A percentile compares a stretch with the other conserved stretches of the same genome.
These are phyloP conservation scores for Druon quercuslanigerum DNA, from an alignment of 1,140 invertebrate species.

Conservation along the genomic window DNA sequence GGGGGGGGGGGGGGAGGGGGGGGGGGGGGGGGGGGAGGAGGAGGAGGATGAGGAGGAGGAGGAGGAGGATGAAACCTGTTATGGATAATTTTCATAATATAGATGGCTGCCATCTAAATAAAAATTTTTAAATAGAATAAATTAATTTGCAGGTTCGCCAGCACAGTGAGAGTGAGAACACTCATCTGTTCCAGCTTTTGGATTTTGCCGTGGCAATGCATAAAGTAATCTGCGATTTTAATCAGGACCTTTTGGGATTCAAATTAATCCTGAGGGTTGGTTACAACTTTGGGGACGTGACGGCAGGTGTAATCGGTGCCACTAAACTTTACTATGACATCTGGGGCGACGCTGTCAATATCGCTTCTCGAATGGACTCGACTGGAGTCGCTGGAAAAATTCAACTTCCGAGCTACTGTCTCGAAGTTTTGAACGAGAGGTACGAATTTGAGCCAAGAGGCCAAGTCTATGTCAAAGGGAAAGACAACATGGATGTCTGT, in stretches of 20 bases:
- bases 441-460: slow-evolving; percentile 90
- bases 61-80: no score
- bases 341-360: slow-evolving; percentile 99
- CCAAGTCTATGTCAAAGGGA: slow-evolving; percentile 95
- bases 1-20: no score
- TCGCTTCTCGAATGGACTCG: slow-evolving; percentile 96
- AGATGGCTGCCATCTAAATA: no score
- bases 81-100: no score
- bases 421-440: slow-evolving; percentile 79
- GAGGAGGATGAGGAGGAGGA: no score
- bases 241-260: slow-evolving; percentile 90
- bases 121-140: no score
- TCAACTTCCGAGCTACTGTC: slow-evolving; percentile 87
- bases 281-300: slow-evolving; percentile 91
- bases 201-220: slow-evolving; percentile 93
- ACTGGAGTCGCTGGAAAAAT: slow-evolving; percentile 90
- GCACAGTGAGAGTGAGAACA: slow-evolving; percentile 79
- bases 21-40: no score
- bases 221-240: slow-evolving; percentile 90
- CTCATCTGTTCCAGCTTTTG: slow-evolving; percentile 90
- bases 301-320: slow-evolving; percentile 96
- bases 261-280: slow-evolving; percentile 93
- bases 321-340: slow-evolving; percentile 98
- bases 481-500: slow-evolving; percentile 95
- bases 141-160: slow-evolving; percentile 67